Conservation (phyloP, 2,113 vertebrate genomes). For the Lagenorhynchus albirostris region DNA sequence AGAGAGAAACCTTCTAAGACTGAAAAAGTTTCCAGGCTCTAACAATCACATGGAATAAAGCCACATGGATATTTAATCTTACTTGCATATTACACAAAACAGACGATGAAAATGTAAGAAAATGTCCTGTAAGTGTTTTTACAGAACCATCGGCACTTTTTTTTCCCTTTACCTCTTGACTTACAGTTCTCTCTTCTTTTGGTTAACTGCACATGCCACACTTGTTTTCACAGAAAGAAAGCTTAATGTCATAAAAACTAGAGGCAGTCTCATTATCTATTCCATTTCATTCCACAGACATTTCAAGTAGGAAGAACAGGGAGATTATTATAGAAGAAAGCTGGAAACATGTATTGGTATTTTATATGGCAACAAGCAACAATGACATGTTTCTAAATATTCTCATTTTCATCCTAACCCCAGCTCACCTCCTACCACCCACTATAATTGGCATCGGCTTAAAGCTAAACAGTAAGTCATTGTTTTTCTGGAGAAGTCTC, state of each 20-base stretch:
- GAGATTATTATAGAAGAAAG: conserved; percentile 6
- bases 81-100: conserved; percentile 4
- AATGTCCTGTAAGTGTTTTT: background rate
- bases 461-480: conserved; percentile 59
- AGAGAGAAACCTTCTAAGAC: background rate
- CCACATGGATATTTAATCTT: background rate
- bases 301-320: conserved; percentile 55
- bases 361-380: conserved; percentile 55
- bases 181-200: conserved; percentile 4
- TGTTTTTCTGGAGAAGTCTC: conserved; percentile 58
- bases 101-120: background rate
- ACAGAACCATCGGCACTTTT: background rate
- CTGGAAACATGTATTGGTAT: conserved; percentile 9
- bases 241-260: conserved; percentile 17
- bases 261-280: background rate
- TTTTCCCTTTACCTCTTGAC: background rate
- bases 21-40: background rate
- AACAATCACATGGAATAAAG: background rate
- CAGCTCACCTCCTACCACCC: conserved; percentile 42
- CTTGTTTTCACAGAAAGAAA: conserved; percentile 37
- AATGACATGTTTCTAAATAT: conserved; percentile 66
- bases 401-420: conserved; percentile 60
- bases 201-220: background rate
- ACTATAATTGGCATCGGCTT: conserved; percentile 59
- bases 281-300: conserved; percentile 25